A percentile compares a stretch with the other conserved stretches of the same genome.
Conservation (phyloP, 2,888 invertebrate species). For the Conistra vaccinii region DNA sequence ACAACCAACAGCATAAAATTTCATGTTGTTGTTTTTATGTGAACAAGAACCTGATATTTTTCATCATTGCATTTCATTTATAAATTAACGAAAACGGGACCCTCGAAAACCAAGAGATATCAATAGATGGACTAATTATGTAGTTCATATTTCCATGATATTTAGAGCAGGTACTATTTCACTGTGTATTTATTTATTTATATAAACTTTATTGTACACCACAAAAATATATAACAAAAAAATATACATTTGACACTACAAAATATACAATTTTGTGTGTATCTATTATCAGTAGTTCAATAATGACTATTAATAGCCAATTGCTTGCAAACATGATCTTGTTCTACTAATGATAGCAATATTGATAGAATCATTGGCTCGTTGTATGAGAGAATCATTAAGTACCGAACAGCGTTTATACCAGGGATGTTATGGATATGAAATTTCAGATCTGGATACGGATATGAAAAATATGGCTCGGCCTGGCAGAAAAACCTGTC, state of each 20-base stretch:
- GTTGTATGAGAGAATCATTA: not conserved
- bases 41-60: not conserved
- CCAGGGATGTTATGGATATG: too few relatives aligned
- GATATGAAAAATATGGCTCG: too few relatives aligned
- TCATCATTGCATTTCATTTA: not conserved
- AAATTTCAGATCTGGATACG: too few relatives aligned
- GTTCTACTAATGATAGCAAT: conserved; percentile 21
- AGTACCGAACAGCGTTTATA: too few relatives aligned
- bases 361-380: conserved; percentile 18
- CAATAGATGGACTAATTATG: conserved; percentile 2
- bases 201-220: too few relatives aligned
- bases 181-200: not conserved
- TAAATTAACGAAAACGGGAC: not conserved
- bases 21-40: too few relatives aligned
- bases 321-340: conserved; percentile 34
- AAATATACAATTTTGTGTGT: too few relatives aligned
- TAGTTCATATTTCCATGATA: conserved; percentile 19
- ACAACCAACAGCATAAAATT: too few relatives aligned
- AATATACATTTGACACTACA: too few relatives aligned
- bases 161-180: conserved; percentile 36
- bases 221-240: too few relatives aligned
- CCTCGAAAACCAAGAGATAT: not conserved
- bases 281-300: not conserved
- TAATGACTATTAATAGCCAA: conserved; percentile 28
- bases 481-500: too few relatives aligned